Base-by-base conservation (phyloP, 2,797 vertebrate species). In the Silurus lanzhouensis region DNA sequence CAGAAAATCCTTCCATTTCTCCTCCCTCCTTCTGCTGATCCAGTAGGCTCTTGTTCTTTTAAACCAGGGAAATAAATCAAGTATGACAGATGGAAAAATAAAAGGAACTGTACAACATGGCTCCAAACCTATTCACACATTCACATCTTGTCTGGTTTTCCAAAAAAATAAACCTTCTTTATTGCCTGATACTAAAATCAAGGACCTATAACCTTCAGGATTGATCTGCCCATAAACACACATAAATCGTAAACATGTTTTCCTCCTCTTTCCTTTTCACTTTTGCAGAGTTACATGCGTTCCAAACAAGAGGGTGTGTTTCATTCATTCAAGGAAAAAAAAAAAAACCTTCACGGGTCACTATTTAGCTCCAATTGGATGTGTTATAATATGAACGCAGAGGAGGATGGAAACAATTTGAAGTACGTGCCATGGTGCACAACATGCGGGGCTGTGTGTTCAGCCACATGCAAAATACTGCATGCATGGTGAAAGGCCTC, bases 391-490 rank as follows among this genome's bases (percentile, higher is more conserved):
- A 61, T 71, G 79, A 52, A 89, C 83, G 81, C 38, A 15, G 58
- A 71, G 46, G 70, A 83, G 79, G 67, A 84, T 70, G 86, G 74
- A 84, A 86, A 81, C 52, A 67, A 87, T 80, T 67, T 86, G 74
- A 82, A 74, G 72, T 87, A 83, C 63, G 67, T 86, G 86, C 74
- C 74, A 25, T 19, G 66, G 74, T 67, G 83, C n/a, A 80, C 66
- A 70, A 46, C 27, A 74, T 25, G 61, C 58, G 15, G 31, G 44
- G 38, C 48, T 52, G 68, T 83, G 38, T 84, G 79, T 52, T 81
- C 64, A 81, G 71, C 83, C 77, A 58, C 75, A 84, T 85, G 81
- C 84, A 85, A 82, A 86, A 82, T 52, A 83, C 82, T 84, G 78
- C 57, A 52, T 68, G 63, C 80, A 68, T 60, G 76, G 46, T 66